Base-by-base conservation (phyloP, 2,888 invertebrate species). In the Catocala sponsa region DNA sequence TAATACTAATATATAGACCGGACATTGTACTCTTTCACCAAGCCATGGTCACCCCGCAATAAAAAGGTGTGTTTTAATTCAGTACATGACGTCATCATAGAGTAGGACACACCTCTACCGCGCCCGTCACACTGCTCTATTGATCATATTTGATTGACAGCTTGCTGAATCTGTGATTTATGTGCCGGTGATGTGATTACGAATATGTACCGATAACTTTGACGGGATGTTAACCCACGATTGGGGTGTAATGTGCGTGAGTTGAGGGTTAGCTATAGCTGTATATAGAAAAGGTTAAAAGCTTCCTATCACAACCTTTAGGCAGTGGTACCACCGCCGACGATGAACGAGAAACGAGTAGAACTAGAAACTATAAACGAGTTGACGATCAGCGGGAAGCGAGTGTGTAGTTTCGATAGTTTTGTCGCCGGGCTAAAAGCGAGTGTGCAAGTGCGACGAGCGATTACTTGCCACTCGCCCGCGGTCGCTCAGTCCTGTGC, bases 51-150 rank as follows among this genome's bases (percentile, higher is more conserved):
- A 65, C 74, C 69, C 54, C 49, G 33, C 52, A 33, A 68, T 67
- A 65, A 65, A 65, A 70, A 63, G 68, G 68, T 50, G 62, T 66
- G 68, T 66, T 78, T 59, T 71, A 74, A 76, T 76, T 72, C 68
- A 33, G 41, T 74, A 60, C 46, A 68, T 84, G 84, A 83, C 83
- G 81, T 84, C 79, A 78, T 66, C 61, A 49, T 12, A 63, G 76
- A 73, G 75, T 72, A 64, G 65, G 65, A 47, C 79, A 59, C 77
- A 54, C 77, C 77, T 57, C 32, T 15, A 55, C 74, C 75, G 52
- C 70, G 55, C 75, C 78, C 63, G 54, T 57, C 33, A 51, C 51
- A n/a, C 32, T 56, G 54, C 25, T 42, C 4, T 59, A 42, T 67
- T 53, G 55, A 50, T 44, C 65, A 59, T 32, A 53, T 59, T 35